Evolutionary conservation across 2,888 invertebrate genomes (phyloP).

Genomic region (Archips crataeganus): DNA sequence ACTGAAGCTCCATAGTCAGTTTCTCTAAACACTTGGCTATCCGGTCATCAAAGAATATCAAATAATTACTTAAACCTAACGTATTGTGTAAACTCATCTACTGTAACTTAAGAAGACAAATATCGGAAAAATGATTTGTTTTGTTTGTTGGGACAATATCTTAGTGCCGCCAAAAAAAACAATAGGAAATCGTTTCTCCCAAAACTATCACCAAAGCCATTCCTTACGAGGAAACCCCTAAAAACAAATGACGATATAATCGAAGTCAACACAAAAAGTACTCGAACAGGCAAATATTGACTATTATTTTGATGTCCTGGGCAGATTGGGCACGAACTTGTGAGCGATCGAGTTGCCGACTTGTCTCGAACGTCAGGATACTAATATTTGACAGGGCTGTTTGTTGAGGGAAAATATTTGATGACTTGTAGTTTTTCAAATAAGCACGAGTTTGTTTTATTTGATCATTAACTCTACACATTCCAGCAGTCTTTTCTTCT

Average conservation of each 20-base stretch:
- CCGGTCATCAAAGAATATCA: no score
- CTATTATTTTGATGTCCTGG: conserved; percentile 23
- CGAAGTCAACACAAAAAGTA: conserved; percentile 39
- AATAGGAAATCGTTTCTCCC: not conserved
- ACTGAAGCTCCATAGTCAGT: no score
- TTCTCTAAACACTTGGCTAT: no score
- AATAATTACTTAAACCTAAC: no score
- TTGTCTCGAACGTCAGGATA: conserved; percentile 13
- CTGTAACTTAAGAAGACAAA: no score
- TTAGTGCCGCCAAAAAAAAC: not conserved
- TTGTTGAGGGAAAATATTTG: conserved; percentile 26
- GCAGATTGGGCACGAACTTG: conserved; percentile 33
- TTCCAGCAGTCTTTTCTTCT: not conserved
- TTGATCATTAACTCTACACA: not conserved
- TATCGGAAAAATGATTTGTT: not conserved
- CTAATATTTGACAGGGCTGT: conserved; percentile 28
- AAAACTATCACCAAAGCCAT: conserved; percentile 21
- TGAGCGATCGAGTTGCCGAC: conserved; percentile 13
- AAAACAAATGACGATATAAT: conserved; percentile 40
- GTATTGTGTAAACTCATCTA: no score
- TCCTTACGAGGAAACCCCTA: not conserved
- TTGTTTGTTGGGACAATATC: not conserved
- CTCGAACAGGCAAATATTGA: conserved; percentile 35
- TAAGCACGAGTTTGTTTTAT: not conserved
- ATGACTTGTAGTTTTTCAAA: conserved; percentile 31